Percentiles rank a stretch among this genome's conserved stretches.
Evolutionary conservation across 2,888 invertebrate species (phyloP).

Genomic region (Eulithis testata): DNA sequence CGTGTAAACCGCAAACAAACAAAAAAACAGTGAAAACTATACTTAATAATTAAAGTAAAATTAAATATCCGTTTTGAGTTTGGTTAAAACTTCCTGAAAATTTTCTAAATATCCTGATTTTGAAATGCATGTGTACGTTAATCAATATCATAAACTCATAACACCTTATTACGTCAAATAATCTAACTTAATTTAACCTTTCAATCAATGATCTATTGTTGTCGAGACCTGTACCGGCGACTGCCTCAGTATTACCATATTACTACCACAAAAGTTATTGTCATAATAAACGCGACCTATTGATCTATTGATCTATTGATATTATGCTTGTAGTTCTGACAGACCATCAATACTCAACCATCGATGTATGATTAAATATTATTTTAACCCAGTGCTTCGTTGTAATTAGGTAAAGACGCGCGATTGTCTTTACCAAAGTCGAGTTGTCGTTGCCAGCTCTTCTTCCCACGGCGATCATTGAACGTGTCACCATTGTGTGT

Average conservation of each 20-base stretch:
- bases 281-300: slow-evolving; percentile 10
- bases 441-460: slow-evolving; percentile 62
- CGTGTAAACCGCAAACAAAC: too few species aligned
- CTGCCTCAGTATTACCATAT: neutral
- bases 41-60: too few species aligned
- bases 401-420: slow-evolving; percentile 57
- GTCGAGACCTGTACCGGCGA: neutral
- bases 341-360: slow-evolving; percentile 13
- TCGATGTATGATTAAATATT: slow-evolving; percentile 18
- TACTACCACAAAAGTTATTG: slow-evolving; percentile 5
- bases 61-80: too few species aligned
- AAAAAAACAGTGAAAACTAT: too few species aligned
- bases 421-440: slow-evolving; percentile 54
- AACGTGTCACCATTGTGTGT: slow-evolving; percentile 56
- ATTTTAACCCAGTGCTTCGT: neutral
- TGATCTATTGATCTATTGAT: slow-evolving; percentile 6
- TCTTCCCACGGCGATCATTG: slow-evolving; percentile 70
- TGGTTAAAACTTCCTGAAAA: too few species aligned
- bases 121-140: too few species aligned
- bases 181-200: slow-evolving; percentile 26
- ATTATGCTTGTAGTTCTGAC: slow-evolving; percentile 23
- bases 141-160: neutral
- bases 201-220: slow-evolving; percentile 35
- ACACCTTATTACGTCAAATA: slow-evolving; percentile 14
- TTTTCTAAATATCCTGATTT: too few species aligned